phyloP scores from a whole-genome alignment of 2,888 invertebrate species.

The Oasisia sp. region DNA sequence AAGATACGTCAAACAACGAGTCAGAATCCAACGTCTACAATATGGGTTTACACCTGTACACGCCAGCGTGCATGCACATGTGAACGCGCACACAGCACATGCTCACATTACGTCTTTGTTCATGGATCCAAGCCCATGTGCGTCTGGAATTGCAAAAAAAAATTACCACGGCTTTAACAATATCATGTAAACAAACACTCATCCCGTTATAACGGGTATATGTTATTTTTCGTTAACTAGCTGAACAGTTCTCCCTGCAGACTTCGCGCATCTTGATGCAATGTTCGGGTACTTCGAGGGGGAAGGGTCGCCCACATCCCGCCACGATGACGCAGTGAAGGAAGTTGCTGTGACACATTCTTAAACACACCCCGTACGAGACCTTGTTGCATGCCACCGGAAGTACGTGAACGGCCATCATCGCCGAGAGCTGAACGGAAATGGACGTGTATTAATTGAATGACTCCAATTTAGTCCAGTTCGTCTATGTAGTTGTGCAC shows the following conservation, averaged over 20 bases:
- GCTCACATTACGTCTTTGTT: background rate
- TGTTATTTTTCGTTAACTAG: background rate
- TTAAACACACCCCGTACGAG: background rate
- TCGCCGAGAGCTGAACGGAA: background rate
- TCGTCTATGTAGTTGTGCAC: too few relatives aligned
- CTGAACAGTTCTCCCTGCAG: background rate
- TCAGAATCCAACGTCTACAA: background rate
- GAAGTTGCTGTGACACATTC: background rate
- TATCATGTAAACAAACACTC: too few relatives aligned
- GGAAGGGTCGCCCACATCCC: background rate
- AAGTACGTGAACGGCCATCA: background rate
- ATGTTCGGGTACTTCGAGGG: background rate
- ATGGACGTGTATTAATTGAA: background rate
- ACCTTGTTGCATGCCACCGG: background rate
- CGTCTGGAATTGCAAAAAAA: background rate
- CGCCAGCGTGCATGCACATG: background rate
- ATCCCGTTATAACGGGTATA: too few relatives aligned
- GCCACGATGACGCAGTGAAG: background rate
- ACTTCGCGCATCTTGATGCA: conserved; percentile 7
- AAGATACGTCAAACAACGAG: background rate
- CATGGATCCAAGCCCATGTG: background rate
- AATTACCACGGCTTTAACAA: too few relatives aligned
- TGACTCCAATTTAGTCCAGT: background rate
- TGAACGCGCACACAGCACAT: too few relatives aligned
- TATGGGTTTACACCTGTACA: background rate